A percentile compares a stretch with the other conserved stretches of the same genome.
Evolutionary conservation across 2,113 vertebrate genomes (phyloP).

Genomic region (Spea bombifrons): DNA sequence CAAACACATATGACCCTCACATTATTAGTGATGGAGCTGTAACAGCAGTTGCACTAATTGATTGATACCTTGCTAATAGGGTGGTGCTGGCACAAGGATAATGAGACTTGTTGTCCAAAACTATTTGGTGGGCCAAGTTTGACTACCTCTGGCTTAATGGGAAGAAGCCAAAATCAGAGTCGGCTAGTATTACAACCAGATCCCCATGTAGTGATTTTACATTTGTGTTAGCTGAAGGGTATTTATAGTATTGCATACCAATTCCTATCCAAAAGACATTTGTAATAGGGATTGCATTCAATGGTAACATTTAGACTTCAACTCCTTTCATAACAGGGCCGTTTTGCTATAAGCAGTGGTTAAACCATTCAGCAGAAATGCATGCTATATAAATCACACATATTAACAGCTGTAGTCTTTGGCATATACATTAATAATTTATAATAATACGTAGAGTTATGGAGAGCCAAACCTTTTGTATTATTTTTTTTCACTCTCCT

Average conservation of each 20-base stretch:
- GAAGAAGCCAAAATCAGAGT: too few species aligned
- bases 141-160: too few species aligned
- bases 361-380: background rate
- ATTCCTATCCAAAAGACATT: conserved; percentile 18
- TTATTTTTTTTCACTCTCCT: conserved; percentile 1
- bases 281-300: conserved; percentile 16
- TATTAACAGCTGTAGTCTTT: background rate
- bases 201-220: too few species aligned
- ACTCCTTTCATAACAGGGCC: background rate
- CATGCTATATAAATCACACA: background rate
- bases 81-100: too few species aligned
- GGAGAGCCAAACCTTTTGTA: background rate
- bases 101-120: too few species aligned
- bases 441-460: background rate
- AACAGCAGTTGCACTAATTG: too few species aligned
- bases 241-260: background rate
- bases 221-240: background rate
- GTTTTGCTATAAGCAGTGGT: background rate
- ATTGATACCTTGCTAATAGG: too few species aligned
- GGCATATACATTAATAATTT: background rate
- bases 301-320: background rate
- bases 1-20: too few species aligned
- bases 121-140: too few species aligned
- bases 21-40: too few species aligned
- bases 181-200: too few species aligned